Percentiles rank a stretch among this genome's conserved stretches.
Conservation (phyloP, 1,140 invertebrate species). For the Drosophila dunni region DNA sequence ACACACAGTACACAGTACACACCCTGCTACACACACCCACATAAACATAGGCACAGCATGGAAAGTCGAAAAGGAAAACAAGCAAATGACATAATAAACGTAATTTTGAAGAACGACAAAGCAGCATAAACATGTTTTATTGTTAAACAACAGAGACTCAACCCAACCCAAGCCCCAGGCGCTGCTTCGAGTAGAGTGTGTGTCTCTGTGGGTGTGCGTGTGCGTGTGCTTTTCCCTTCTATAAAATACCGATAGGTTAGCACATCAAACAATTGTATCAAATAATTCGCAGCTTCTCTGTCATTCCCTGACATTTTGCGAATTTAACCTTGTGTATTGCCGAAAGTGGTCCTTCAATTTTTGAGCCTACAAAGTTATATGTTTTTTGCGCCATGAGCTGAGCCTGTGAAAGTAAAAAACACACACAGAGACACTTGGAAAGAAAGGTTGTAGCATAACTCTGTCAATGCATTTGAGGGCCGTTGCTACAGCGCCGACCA, state of each 20-base stretch:
- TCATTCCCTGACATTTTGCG: slow-evolving; percentile 71
- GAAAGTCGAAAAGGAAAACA: slow-evolving; percentile 26
- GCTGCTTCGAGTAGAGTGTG: slow-evolving; percentile 37
- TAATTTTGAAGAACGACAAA: slow-evolving; percentile 50
- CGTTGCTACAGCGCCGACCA: slow-evolving; percentile 46
- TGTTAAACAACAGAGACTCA: slow-evolving; percentile 17
- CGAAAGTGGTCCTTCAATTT: slow-evolving; percentile 78
- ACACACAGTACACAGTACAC: slow-evolving; percentile 1
- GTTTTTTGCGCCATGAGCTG: slow-evolving; percentile 40
- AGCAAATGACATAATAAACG: slow-evolving; percentile 77
- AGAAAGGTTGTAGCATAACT: slow-evolving; percentile 65
- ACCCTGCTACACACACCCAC: background rate
- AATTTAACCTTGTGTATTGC: slow-evolving; percentile 74
- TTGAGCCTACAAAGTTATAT: slow-evolving; percentile 78
- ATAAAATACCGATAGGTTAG: background rate
- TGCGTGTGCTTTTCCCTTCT: background rate
- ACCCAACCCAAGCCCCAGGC: slow-evolving; percentile 33
- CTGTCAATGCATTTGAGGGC: slow-evolving; percentile 78
- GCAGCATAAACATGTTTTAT: slow-evolving; percentile 46
- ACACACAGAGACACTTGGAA: slow-evolving; percentile 7
- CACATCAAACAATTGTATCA: slow-evolving; percentile 9
- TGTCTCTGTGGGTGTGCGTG: slow-evolving; percentile 1
- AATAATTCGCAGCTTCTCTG: slow-evolving; percentile 51
- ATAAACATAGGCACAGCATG: slow-evolving; percentile 8
- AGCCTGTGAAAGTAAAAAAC: slow-evolving; percentile 50